Evolutionary conservation across 1,140 invertebrate species (phyloP).

Genomic region (Sycophaga agraensis): DNA sequence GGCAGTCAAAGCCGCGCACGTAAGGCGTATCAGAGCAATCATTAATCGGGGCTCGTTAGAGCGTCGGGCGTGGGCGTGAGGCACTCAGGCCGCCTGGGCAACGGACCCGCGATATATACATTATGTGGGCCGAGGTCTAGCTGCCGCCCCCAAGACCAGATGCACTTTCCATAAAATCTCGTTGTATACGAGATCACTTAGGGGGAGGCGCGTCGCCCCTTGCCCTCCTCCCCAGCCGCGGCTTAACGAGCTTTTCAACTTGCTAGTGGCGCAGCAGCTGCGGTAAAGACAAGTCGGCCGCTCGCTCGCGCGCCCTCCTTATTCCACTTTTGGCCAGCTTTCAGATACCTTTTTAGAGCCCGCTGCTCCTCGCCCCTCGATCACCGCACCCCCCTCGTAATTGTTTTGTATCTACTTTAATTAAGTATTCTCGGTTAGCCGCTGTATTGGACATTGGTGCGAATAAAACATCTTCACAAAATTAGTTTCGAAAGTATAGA

Average conservation of each 20-base stretch:
- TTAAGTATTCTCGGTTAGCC: slow-evolving; percentile 7
- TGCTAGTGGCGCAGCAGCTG: slow-evolving; percentile 26
- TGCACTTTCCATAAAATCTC: slow-evolving; percentile 60
- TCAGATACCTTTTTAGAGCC: not conserved
- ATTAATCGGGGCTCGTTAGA: slow-evolving; percentile 1
- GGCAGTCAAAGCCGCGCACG: no score
- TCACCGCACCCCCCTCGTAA: not conserved
- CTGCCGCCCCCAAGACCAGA: slow-evolving; percentile 48
- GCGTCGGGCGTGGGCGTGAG: slow-evolving; percentile 3
- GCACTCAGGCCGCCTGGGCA: slow-evolving; percentile 7
- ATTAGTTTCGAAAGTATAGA: no score
- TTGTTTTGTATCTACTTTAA: slow-evolving; percentile 5
- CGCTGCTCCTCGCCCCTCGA: not conserved
- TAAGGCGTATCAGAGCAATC: slow-evolving; percentile 17
- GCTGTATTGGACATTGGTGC: no score
- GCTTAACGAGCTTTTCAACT: slow-evolving; percentile 48
- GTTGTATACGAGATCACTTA: slow-evolving; percentile 59
- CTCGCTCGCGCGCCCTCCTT: not conserved
- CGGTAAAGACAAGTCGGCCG: slow-evolving; percentile 9
- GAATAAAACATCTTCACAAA: no score
- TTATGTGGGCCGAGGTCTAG: not conserved
- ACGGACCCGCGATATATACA: not conserved
- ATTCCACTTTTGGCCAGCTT: not conserved
- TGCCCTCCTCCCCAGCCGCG: slow-evolving; percentile 23
- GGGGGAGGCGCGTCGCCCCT: slow-evolving; percentile 28